phyloP scores from a whole-genome alignment of 2,888 invertebrate genomes.

The Leptinotarsa rubiginosa region DNA sequence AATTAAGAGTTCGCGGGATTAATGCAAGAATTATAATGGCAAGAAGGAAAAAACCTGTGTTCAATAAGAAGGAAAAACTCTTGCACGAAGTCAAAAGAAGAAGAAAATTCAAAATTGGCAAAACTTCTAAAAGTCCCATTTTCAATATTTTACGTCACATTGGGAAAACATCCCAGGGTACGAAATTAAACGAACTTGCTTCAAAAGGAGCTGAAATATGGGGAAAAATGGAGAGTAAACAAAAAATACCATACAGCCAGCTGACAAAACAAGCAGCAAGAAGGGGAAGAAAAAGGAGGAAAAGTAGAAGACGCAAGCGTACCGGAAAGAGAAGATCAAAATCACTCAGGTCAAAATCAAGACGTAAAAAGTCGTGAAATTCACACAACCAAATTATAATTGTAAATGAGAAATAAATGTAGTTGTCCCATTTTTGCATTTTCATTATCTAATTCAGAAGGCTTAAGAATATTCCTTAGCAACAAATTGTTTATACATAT shows the following conservation, averaged over 20 bases:
- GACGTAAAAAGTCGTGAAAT: neutral
- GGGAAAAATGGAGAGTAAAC: slow-evolving; percentile 41
- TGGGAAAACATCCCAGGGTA: slow-evolving; percentile 36
- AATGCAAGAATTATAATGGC: neutral
- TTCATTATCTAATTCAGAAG: slow-evolving; percentile 3
- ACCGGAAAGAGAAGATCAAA: neutral
- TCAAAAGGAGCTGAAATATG: slow-evolving; percentile 43
- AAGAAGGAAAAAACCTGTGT: slow-evolving; percentile 1
- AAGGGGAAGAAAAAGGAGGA: slow-evolving; percentile 25
- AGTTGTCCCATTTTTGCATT: slow-evolving; percentile 7
- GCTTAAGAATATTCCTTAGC: slow-evolving; percentile 16
- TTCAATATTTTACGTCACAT: slow-evolving; percentile 45
- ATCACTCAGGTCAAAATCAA: neutral
- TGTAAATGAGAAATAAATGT: neutral
- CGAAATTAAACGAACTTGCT: slow-evolving; percentile 36
- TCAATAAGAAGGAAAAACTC: slow-evolving; percentile 4
- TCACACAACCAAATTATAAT: neutral
- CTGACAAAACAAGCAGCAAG: slow-evolving; percentile 37
- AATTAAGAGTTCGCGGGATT: neutral
- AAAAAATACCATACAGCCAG: slow-evolving; percentile 41
- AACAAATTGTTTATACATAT: slow-evolving; percentile 17
- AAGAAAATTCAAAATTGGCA: slow-evolving; percentile 21
- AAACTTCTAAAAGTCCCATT: slow-evolving; percentile 41
- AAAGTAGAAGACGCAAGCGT: neutral
- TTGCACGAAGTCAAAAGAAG: slow-evolving; percentile 20